phyloP scores from a whole-genome alignment of 2,113 vertebrate species.

The Nerophis ophidion region DNA sequence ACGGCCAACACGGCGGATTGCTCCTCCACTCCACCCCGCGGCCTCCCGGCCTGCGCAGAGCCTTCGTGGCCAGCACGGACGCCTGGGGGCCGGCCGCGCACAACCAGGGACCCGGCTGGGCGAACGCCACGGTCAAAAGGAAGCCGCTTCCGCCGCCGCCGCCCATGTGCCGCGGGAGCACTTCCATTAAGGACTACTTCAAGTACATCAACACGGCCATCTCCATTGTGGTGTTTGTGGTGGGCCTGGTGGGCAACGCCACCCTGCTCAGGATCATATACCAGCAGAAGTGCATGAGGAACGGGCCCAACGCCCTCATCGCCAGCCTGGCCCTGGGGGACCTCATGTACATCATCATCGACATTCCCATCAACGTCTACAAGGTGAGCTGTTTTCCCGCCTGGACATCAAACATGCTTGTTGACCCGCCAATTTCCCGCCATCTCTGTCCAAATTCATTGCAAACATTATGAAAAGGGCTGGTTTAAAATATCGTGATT shows the following conservation, averaged over 20 bases:
- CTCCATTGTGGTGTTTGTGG: slow-evolving; percentile 86
- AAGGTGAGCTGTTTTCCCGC: slow-evolving; percentile 76
- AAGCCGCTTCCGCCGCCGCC: not conserved
- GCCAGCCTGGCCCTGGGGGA: slow-evolving; percentile 95
- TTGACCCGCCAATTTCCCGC: too few relatives aligned
- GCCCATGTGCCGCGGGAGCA: slow-evolving; percentile 58
- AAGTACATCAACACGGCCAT: slow-evolving; percentile 93
- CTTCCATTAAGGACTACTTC: slow-evolving; percentile 76
- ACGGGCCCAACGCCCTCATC: slow-evolving; percentile 94
- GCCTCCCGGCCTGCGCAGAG: slow-evolving; percentile 33
- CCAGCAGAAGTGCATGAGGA: slow-evolving; percentile 98
- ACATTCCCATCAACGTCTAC: slow-evolving; percentile 87
- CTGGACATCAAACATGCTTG: too few relatives aligned
- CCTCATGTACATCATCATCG: slow-evolving; percentile 92
- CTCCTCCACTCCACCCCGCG: slow-evolving; percentile 42
- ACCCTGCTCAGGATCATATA: slow-evolving; percentile 97
- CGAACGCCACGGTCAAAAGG: slow-evolving; percentile 24
- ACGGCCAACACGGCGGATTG: slow-evolving; percentile 6
- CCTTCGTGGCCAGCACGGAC: slow-evolving; percentile 25
- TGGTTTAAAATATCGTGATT: too few relatives aligned
- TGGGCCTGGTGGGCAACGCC: slow-evolving; percentile 92
- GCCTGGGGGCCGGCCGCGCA: not conserved
- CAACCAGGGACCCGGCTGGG: slow-evolving; percentile 3
- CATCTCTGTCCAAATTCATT: too few relatives aligned
- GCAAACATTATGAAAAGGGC: too few relatives aligned